Evolutionary conservation across 2,113 vertebrate species (phyloP), one percentile per base, ranked within the genome.

Genomic region (Motacilla alba): DNA sequence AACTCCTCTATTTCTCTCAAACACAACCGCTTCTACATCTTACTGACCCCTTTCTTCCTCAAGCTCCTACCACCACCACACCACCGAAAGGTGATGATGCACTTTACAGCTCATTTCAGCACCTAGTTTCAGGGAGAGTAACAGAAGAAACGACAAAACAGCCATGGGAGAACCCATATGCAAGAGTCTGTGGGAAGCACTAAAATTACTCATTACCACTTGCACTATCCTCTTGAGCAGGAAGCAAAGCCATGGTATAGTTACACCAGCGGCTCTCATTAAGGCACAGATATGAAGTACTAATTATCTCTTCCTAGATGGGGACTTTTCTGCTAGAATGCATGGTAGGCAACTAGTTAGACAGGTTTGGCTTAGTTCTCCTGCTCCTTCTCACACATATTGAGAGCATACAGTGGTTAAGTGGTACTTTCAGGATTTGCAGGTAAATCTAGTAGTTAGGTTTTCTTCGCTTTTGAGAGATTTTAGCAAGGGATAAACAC

Each of bases 331-430:
- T 47, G 77, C 67, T 63, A 79, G 27, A 85, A 73, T 35, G 39
- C 72, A 63, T 10, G n/a, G 55, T 50, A 83, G 47, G 44, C 64
- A 95, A 84, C 89, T 78, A 72, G 93, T 81, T 63, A 68, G 56
- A 83, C 83, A 62, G 56, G 86, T 89, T 56, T 24, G 50, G 43
- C 72, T 90, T 83, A 80, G 55, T 73, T 77, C 92, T 94, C 50
- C 82, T 89, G 63, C 60, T 83, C 20, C n/a, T 66, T 35, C 55
- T 84, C 76, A 78, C 27, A 22, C 19, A 35, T 6, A 35, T 2
- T 63, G 58, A 47, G 11, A 63, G 13, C 33, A 37, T 17, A 49
- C 14, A 52, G 46, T 23, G 64, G 35, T 55, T 67, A 87, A 60
- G 4, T 70, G 28, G 30, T 4, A 26, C 55, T 67, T 87, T 87